Conservation (phyloP, 2,797 vertebrate species). For the Acomys russatus region DNA sequence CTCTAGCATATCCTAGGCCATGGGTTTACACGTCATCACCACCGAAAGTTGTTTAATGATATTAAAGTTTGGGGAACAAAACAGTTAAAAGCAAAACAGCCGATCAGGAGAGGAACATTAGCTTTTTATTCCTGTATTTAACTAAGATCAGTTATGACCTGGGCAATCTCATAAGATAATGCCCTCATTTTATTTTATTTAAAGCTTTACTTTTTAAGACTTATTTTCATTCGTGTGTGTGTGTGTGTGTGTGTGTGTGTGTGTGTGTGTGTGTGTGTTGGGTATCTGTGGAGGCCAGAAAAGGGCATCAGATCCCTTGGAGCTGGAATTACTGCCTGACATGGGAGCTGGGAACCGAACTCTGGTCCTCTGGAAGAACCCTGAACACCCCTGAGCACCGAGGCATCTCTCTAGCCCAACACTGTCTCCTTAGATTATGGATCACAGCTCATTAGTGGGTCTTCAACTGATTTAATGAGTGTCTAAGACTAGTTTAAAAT, state of each 20-base stretch:
- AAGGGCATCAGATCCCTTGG: background rate
- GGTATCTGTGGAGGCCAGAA: background rate
- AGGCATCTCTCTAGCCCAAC: background rate
- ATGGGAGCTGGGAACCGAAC: background rate
- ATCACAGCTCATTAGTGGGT: background rate
- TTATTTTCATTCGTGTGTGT: background rate
- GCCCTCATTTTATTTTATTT: background rate
- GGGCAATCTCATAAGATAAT: background rate
- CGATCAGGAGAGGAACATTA: background rate
- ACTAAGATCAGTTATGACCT: background rate
- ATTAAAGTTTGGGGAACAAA: conserved; percentile 35
- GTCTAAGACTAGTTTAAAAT: background rate
- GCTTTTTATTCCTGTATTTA: background rate
- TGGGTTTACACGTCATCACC: background rate
- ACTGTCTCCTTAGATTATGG: background rate
- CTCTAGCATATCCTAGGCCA: background rate
- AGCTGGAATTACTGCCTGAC: no score
- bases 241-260: background rate
- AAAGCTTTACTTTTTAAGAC: background rate
- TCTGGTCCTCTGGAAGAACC: background rate
- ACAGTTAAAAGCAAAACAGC: background rate
- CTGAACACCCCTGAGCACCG: no score
- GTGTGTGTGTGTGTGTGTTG: background rate
- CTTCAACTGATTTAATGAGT: conserved; percentile 19
- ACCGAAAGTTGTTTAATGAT: background rate